Evolutionary conservation across 1,140 invertebrate species (phyloP).

Genomic region (Helicoverpa armigera): DNA sequence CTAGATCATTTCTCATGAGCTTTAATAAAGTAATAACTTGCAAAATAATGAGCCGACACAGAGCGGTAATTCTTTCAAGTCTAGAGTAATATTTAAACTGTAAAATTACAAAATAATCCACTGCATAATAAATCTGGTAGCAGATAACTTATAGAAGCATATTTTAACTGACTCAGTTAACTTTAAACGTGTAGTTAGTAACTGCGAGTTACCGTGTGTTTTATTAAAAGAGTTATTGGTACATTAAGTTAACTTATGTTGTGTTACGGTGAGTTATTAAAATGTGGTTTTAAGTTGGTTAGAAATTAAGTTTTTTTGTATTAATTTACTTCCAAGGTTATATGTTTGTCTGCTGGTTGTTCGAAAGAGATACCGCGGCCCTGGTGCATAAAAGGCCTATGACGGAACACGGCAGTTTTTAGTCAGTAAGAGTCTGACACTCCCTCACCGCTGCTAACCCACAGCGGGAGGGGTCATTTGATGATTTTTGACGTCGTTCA

Average conservation of each 20-base stretch:
- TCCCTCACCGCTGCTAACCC: no score
- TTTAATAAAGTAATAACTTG: constrained; percentile 23
- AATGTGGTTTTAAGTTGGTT: not conserved
- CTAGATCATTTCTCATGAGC: constrained; percentile 16
- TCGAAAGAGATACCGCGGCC: no score
- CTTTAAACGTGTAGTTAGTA: constrained; percentile 7
- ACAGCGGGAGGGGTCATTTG: no score
- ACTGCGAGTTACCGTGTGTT: not conserved
- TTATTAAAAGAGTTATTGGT: constrained; percentile 10
- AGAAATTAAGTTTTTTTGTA: not conserved
- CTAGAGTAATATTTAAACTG: constrained; percentile 4
- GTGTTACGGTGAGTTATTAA: not conserved
- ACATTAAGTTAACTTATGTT: constrained; percentile 10
- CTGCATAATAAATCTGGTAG: not conserved
- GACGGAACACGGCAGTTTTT: no score
- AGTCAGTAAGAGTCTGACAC: no score
- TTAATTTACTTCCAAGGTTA: not conserved
- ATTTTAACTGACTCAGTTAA: constrained; percentile 20
- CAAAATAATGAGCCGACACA: constrained; percentile 9
- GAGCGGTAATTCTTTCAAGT: constrained; percentile 23
- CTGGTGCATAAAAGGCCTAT: no score
- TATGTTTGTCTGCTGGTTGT: no score
- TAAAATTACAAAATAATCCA: constrained; percentile 25
- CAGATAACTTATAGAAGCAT: constrained; percentile 17
- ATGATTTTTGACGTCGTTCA: no score